Conservation (phyloP, 2,113 vertebrate species). For the Xenopus tropicalis region UCB_Xtro_10.0 CM004450.2:146235501-146236000, state of each 20-base stretch:
- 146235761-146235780: too few species aligned
- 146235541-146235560: constrained; percentile 40
- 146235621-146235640: constrained; percentile 98
- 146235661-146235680: constrained; percentile 95
- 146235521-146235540: too few species aligned
- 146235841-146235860: constrained; percentile 89
- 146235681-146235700: constrained; percentile 63
- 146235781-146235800: constrained; percentile 76
- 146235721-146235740: too few species aligned
- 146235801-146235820: constrained; percentile 85
- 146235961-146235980: constrained; percentile 82
- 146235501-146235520: too few species aligned
- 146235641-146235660: constrained; percentile 85
- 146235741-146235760: too few species aligned
- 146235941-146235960: not conserved
- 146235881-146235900: constrained; percentile 44
- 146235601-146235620: constrained; percentile 81
- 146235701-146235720: too few species aligned
- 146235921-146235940: not conserved
- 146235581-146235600: constrained; percentile 85
- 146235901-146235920: not conserved
- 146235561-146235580: constrained; percentile 97
- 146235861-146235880: constrained; percentile 76
- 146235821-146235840: constrained; percentile 87
- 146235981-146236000: constrained; percentile 87